Conservation (phyloP, 2,888 invertebrate genomes). For the Limnephilus marmoratus region DNA sequence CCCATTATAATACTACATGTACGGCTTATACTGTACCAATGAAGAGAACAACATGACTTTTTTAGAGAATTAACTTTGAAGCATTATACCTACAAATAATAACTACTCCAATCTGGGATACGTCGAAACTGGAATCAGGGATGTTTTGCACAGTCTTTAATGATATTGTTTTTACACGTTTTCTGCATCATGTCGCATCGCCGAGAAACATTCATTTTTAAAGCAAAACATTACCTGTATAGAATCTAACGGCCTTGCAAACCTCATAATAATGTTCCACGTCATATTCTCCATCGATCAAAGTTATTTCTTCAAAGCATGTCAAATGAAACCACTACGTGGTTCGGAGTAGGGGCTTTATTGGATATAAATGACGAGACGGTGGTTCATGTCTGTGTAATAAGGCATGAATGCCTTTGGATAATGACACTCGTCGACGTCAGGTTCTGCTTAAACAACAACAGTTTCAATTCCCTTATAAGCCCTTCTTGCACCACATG, state of each 20-base stretch:
- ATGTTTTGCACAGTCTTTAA: too few relatives aligned
- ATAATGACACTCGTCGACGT: background rate
- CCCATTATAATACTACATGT: too few relatives aligned
- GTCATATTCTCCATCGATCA: background rate
- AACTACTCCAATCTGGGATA: too few relatives aligned
- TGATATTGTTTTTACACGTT: too few relatives aligned
- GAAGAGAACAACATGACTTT: too few relatives aligned
- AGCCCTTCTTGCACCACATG: slow-evolving; percentile 18
- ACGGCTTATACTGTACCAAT: too few relatives aligned
- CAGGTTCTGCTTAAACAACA: background rate
- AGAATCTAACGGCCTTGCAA: background rate
- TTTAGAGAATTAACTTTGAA: too few relatives aligned
- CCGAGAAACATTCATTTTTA: too few relatives aligned
- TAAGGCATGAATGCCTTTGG: background rate
- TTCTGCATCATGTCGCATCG: too few relatives aligned
- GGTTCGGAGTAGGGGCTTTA: background rate
- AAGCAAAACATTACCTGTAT: background rate
- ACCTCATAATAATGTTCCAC: background rate
- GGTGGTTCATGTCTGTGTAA: background rate
- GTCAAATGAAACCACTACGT: background rate
- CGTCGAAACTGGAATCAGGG: too few relatives aligned
- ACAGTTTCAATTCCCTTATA: slow-evolving; percentile 16
- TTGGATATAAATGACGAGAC: background rate
- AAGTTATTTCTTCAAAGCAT: background rate
- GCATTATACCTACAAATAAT: too few relatives aligned